Percentiles rank a stretch among this genome's conserved stretches.
Evolutionary conservation across 2,888 invertebrate genomes (phyloP).

Genomic region (Syritta pipiens): DNA sequence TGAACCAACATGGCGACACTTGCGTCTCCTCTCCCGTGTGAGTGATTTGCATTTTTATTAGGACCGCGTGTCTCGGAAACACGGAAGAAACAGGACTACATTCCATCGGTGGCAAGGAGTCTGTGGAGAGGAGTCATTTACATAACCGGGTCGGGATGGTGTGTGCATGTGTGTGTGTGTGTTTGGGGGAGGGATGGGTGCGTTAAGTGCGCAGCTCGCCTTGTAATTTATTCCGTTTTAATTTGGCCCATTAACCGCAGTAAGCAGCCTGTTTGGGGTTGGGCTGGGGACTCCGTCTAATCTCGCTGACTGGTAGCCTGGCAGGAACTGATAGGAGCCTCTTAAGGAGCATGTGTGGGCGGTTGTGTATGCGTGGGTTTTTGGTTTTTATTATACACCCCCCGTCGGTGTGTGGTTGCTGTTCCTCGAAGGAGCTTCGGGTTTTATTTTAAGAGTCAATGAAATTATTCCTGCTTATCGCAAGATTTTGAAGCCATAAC

Average conservation of each 20-base stretch:
- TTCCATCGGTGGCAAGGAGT: background rate
- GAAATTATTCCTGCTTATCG: slow-evolving; percentile 50
- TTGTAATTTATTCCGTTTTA: slow-evolving; percentile 65
- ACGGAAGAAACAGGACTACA: slow-evolving; percentile 5
- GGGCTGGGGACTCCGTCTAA: slow-evolving; percentile 13
- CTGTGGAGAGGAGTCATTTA: slow-evolving; percentile 28
- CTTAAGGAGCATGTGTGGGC: slow-evolving; percentile 21
- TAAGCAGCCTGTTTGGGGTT: slow-evolving; percentile 35
- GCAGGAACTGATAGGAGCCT: slow-evolving; percentile 54
- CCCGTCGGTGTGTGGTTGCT: slow-evolving; percentile 1
- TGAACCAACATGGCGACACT: slow-evolving; percentile 54
- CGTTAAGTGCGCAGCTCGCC: slow-evolving; percentile 56
- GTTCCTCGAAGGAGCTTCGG: background rate
- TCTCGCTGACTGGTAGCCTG: slow-evolving; percentile 33
- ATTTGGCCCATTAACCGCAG: slow-evolving; percentile 66
- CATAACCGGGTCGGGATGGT: slow-evolving; percentile 32
- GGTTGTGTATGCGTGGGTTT: slow-evolving; percentile 19
- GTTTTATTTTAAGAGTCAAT: slow-evolving; percentile 24
- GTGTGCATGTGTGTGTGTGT: background rate
- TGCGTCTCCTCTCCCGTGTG: slow-evolving; percentile 47
- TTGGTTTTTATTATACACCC: slow-evolving; percentile 13
- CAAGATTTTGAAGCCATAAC: slow-evolving; percentile 20
- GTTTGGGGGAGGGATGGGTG: slow-evolving; percentile 6
- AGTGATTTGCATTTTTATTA: slow-evolving; percentile 63
- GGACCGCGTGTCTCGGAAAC: slow-evolving; percentile 18